Percentiles rank a stretch among this genome's conserved stretches.
These are phyloP conservation scores for Tonatia bakeri DNA, from an alignment of 2,113 vertebrate species.

Conservation along the genomic window DNA sequence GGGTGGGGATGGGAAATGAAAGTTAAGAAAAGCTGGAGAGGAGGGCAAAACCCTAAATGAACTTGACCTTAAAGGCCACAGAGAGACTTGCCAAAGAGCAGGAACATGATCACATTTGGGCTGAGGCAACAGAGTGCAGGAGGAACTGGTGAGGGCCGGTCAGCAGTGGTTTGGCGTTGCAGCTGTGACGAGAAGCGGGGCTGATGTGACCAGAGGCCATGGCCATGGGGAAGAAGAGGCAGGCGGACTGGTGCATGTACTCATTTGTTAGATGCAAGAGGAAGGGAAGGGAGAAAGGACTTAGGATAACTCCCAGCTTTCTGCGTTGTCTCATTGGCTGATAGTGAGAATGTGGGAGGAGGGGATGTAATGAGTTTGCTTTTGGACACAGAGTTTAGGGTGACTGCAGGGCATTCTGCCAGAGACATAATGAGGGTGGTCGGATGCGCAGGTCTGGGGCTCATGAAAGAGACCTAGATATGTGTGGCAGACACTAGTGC, in stretches of 20 bases:
- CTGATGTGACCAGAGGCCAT: background rate
- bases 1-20: background rate
- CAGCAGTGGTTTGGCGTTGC: too few species aligned
- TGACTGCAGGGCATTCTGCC: background rate
- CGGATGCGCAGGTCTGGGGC: background rate
- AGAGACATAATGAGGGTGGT: background rate
- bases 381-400: background rate
- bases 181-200: background rate
- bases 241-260: background rate
- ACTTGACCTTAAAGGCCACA: background rate
- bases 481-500: background rate
- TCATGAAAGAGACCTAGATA: background rate
- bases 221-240: background rate
- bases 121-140: background rate
- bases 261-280: background rate
- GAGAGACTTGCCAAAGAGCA: background rate
- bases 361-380: background rate
- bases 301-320: background rate
- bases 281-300: background rate
- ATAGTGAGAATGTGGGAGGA: background rate
- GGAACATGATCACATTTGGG: background rate
- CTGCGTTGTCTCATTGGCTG: background rate
- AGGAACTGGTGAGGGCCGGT: background rate
- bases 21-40: background rate
- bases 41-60: background rate